Evolutionary conservation across 2,888 invertebrate species (phyloP).

Genomic region (Oscheius myriophilus): DNA sequence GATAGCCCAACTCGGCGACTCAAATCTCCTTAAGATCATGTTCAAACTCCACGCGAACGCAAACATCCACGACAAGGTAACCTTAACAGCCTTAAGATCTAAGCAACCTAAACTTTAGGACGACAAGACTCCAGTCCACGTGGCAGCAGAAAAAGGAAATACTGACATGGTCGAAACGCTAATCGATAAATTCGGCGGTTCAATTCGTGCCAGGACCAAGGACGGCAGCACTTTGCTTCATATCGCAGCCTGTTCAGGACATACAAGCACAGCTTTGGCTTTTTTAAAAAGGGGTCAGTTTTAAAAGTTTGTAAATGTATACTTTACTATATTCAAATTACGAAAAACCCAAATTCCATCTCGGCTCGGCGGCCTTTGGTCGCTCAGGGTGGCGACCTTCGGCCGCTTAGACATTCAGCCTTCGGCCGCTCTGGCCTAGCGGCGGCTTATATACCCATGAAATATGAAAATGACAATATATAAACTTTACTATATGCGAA

Average conservation of each 20-base stretch:
- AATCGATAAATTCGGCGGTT: constrained; percentile 96
- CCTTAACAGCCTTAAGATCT: not conserved
- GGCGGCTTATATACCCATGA: too few species aligned
- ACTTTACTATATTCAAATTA: too few species aligned
- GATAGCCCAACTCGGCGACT: constrained; percentile 89
- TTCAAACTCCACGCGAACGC: constrained; percentile 93
- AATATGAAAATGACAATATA: too few species aligned
- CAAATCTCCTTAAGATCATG: constrained; percentile 91
- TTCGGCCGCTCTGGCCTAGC: too few species aligned
- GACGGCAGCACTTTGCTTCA: constrained; percentile 99
- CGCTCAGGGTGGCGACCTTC: too few species aligned
- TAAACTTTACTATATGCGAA: too few species aligned
- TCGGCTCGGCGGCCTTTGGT: too few species aligned
- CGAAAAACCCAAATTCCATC: too few species aligned
- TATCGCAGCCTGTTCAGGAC: constrained; percentile 94
- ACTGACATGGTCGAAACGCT: constrained; percentile 92
- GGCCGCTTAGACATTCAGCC: too few species aligned
- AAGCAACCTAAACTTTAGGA: constrained; percentile 66
- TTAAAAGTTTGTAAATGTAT: too few species aligned
- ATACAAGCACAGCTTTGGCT: constrained; percentile 97
- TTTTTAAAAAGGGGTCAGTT: constrained; percentile 86
- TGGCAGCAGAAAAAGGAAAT: constrained; percentile 96
- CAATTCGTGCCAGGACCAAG: constrained; percentile 73
- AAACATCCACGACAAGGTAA: constrained; percentile 88
- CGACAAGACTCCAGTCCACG: constrained; percentile 95